These are phyloP conservation scores for Arvicanthis niloticus DNA, from an alignment of 2,113 vertebrate species.

Conservation along the genomic window DNA sequence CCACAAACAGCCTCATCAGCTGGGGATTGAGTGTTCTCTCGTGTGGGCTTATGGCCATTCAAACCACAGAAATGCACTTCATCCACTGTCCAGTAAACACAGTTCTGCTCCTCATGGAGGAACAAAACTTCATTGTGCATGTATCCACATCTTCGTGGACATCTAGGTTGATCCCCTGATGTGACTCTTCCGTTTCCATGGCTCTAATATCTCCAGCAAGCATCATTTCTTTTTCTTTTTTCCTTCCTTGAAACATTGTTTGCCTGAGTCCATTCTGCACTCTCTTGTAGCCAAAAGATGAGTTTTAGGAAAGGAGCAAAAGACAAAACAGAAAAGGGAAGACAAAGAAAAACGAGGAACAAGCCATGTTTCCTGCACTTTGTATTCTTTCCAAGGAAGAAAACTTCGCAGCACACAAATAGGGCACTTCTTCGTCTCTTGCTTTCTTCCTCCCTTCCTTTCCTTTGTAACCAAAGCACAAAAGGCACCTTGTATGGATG, in stretches of 20 bases:
- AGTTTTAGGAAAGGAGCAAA: background rate
- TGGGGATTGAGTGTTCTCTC: background rate
- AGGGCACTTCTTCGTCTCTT: background rate
- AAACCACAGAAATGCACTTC: background rate
- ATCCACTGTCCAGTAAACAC: background rate
- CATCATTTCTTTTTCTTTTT: background rate
- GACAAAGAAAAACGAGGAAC: background rate
- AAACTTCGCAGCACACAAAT: background rate
- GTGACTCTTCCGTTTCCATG: background rate
- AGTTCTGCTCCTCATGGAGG: background rate
- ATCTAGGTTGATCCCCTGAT: background rate
- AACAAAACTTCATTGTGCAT: background rate
- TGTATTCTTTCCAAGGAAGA: background rate
- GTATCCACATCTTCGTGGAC: background rate
- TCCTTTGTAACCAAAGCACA: background rate
- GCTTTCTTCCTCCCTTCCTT: background rate
- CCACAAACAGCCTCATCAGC: background rate
- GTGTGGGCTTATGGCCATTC: background rate
- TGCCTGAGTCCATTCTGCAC: background rate
- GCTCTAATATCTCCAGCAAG: background rate
- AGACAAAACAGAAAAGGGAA: background rate
- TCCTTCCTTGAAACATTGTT: background rate
- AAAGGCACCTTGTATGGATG: background rate
- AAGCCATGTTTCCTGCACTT: accelerated
- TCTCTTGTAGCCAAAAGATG: background rate